Evolutionary conservation across 2,888 invertebrate genomes (phyloP).

Genomic region (Cosmia pyralina): DNA sequence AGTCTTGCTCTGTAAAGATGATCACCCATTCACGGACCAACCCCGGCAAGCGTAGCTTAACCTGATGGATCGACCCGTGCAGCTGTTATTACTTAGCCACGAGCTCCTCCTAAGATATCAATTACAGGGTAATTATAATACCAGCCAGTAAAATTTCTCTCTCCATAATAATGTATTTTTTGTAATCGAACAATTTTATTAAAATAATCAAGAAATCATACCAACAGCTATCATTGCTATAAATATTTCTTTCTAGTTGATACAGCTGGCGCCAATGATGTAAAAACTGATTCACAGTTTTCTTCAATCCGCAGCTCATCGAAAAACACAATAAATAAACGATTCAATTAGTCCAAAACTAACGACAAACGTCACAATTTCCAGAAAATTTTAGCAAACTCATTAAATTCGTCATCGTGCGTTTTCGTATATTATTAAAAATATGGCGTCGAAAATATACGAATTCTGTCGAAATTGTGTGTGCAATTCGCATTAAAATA

Average conservation of each 20-base stretch:
- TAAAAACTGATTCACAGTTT: slow-evolving; percentile 31
- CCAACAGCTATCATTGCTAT: neutral
- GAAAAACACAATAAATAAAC: slow-evolving; percentile 28
- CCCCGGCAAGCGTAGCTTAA: too few relatives aligned
- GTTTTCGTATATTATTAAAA: slow-evolving; percentile 40
- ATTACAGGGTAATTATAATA: slow-evolving; percentile 12
- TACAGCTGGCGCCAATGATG: slow-evolving; percentile 18
- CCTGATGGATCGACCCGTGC: too few relatives aligned
- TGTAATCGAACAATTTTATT: neutral
- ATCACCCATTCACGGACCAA: too few relatives aligned
- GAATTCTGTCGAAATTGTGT: slow-evolving; percentile 68
- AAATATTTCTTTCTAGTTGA: neutral
- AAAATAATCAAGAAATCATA: neutral
- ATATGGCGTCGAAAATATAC: slow-evolving; percentile 62
- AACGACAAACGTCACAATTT: slow-evolving; percentile 40
- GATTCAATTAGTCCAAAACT: slow-evolving; percentile 30
- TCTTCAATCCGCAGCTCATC: slow-evolving; percentile 16
- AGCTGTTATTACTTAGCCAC: too few relatives aligned
- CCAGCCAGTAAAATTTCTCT: neutral
- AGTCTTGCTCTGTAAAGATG: too few relatives aligned
- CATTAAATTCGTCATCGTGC: slow-evolving; percentile 48
- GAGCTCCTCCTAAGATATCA: too few relatives aligned
- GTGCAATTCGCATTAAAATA: slow-evolving; percentile 73
- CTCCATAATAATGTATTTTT: neutral
- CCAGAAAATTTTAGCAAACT: slow-evolving; percentile 25